Evolutionary conservation across 1,140 invertebrate species (phyloP), one percentile per base, ranked within the genome.

Genomic region (Brachionus rubens): DNA sequence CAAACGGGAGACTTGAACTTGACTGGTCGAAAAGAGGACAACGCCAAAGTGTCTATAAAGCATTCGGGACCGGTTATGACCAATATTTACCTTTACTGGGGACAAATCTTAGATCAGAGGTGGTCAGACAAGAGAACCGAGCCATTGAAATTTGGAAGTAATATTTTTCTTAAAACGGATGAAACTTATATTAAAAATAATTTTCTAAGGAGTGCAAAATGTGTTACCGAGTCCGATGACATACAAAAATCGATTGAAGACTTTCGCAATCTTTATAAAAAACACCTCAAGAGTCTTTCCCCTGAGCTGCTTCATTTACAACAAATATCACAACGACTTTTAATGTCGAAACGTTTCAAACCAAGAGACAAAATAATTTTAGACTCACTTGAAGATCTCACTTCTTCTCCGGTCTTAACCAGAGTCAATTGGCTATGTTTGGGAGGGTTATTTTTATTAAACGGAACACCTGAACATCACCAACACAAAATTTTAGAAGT

Each of bases 91-190:
- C 52, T 3, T n/a, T 54, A 26, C 10, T 54, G 9, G 52, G 52
- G 33, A 54, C 52, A 28, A 28, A 54, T 54, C 28, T 54, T 6
- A 54, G 52, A 54, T 28, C 26, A 14, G 52, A 54, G 16, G 52
- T 54, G 33, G 6, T 30, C 16, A 30, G 52, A n/a, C 52, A 54
- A 28, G 52, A 54, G 16, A 54, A 54, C 7, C 52, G 52, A 10
- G 52, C 52, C 7, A 54, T 54, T 54, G 52, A 54, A 12, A 54
- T 54, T 16, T 54, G 52, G 52, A 28, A 54, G 52, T 54, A 54
- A 50, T 16, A 50, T 21, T 50, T 24, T 50, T 50, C n/a, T n/a
- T n/a, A n/a, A n/a, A n/a, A n/a, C n/a, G n/a, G n/a, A n/a, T n/a
- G n/a, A n/a, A n/a, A n/a, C n/a, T n/a, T n/a, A n/a, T n/a, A n/a